Base-by-base conservation (phyloP, 2,888 invertebrate genomes). In the Drosophila pseudotalamancana region DNA sequence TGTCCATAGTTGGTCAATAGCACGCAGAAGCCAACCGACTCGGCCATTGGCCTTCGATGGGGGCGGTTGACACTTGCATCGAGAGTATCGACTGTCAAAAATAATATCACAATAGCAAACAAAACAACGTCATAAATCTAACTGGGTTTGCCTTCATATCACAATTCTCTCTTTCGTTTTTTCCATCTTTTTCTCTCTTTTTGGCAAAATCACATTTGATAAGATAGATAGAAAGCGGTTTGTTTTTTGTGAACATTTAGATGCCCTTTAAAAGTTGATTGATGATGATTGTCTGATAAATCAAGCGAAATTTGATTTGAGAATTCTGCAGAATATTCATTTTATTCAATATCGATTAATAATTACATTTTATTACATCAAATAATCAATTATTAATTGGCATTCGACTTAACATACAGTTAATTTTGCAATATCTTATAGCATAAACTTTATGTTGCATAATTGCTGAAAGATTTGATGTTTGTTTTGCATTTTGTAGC, bases 21-120 rank as follows among this genome's bases (percentile, higher is more conserved):
- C 77, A 77, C 73, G 75, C 63, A 66, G 66, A 70, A 69, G 55
- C 11, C 57, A 55, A 64, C 45, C 68, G 72, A 71, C 57, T 57
- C 37, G 67, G 43, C 42, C 55, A 48, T 18, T 51, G 74, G 68
- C 76, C 76, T 76, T 74, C 64, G 60, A 31, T 62, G 61, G 18
- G 45, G 50, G 54, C 40, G 32, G 29, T 8, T 48, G 29, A 21
- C 6, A 31, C 46, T 35, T 32, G 8, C 6, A 55, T 53, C 29
- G n/a, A n/a, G n/a, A 6, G 51, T 19, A 21, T 43, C 16, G 34
- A n/a, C 31, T 31, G 21, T 11, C 21, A 8, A 19, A 29, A 12
- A 19, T 19, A 31, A 45, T n/a, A 16, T 8, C 11, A 39, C 6
- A 39, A 6, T 29, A 46, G 6, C 0, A 46, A 51, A 29, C 51